These are phyloP conservation scores for Zenarchopterus dispar DNA, from an alignment of 2,797 vertebrate species.

Conservation along the genomic window DNA sequence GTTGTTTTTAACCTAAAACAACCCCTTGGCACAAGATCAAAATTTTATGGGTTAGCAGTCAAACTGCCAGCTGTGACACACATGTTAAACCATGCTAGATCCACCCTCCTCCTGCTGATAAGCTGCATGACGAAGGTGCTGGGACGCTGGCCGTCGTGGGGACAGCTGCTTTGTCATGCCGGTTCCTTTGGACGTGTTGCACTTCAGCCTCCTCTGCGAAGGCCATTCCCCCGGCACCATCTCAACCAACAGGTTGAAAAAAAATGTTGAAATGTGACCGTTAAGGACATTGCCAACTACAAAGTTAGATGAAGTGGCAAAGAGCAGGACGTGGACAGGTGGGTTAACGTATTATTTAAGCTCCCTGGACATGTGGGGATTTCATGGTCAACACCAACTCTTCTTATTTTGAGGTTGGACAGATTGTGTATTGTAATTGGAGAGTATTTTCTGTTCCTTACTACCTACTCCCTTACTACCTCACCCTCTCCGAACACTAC, in stretches of 20 bases:
- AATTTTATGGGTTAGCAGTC: conserved; percentile 43
- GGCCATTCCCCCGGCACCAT: neutral
- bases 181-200: conserved; percentile 24
- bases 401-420: conserved; percentile 33
- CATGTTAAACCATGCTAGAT: conserved; percentile 30
- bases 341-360: conserved; percentile 38
- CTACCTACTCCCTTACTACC: conserved; percentile 63
- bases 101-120: neutral
- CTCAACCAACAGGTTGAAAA: conserved; percentile 37
- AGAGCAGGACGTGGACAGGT: conserved; percentile 23
- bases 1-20: conserved; percentile 39
- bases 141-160: conserved; percentile 21
- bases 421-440: conserved; percentile 49
- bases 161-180: conserved; percentile 4
- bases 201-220: conserved; percentile 3
- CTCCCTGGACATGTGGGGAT: conserved; percentile 32
- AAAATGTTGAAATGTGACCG: neutral
- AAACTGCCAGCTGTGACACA: conserved; percentile 50
- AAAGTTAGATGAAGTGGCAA: conserved; percentile 10
- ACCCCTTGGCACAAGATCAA: conserved; percentile 19
- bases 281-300: no score
- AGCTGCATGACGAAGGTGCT: conserved; percentile 32
- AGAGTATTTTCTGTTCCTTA: conserved; percentile 54
- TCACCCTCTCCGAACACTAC: conserved; percentile 71
- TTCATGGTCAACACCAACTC: conserved; percentile 26